Percentiles rank a stretch among this genome's conserved stretches.
These are phyloP conservation scores for Yponomeuta plumbellus DNA, from an alignment of 2,888 invertebrate species.

Conservation along the genomic window DNA sequence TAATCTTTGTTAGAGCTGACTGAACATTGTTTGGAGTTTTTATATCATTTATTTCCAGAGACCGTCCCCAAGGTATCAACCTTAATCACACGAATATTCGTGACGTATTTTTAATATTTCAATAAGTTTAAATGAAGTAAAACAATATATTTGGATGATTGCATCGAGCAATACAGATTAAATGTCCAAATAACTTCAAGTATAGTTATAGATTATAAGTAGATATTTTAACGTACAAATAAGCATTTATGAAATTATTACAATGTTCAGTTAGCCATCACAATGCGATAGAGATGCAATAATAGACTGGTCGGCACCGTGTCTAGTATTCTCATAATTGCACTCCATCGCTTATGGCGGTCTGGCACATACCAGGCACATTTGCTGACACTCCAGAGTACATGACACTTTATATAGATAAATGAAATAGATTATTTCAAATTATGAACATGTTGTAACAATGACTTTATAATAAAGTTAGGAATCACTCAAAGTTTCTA, in stretches of 20 bases:
- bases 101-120: background rate
- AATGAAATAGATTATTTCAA: slow-evolving; percentile 9
- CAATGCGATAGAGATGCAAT: background rate
- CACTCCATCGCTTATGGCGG: background rate
- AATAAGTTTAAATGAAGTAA: slow-evolving; percentile 2
- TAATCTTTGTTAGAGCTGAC: background rate
- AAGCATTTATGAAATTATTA: background rate
- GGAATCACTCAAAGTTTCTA: background rate
- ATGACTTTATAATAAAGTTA: slow-evolving; percentile 13
- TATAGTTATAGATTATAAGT: background rate
- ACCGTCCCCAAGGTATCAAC: slow-evolving; percentile 4
- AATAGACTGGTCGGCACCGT: background rate
- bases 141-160: background rate
- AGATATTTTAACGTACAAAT: slow-evolving; percentile 11
- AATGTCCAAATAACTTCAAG: slow-evolving; percentile 3
- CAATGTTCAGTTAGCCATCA: slow-evolving; percentile 12
- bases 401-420: background rate
- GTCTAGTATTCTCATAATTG: background rate
- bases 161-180: slow-evolving; percentile 3
- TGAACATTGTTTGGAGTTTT: slow-evolving; percentile 5
- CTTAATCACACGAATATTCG: background rate
- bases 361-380: background rate
- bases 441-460: slow-evolving; percentile 15
- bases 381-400: background rate
- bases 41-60: background rate